Conservation (phyloP, 35 echinoderm and acorn worm species). For the Patiria miniata region DNA sequence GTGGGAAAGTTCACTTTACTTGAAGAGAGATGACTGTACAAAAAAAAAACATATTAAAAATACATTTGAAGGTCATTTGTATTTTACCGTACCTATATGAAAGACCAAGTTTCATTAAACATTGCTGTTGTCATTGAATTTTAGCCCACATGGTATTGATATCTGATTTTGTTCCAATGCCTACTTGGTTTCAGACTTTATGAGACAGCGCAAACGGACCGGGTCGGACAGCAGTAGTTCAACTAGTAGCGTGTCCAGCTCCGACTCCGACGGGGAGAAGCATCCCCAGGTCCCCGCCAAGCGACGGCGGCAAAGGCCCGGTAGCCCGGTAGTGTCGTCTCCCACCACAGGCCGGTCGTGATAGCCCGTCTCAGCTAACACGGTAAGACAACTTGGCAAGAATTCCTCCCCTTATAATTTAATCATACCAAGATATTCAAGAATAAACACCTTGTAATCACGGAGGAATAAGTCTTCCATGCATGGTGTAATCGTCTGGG, state of each 20-base stretch:
- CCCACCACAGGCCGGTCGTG: not conserved
- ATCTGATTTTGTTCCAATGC: not conserved
- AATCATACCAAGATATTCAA: no score
- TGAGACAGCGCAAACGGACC: not conserved
- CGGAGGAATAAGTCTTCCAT: no score
- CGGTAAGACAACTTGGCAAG: not conserved
- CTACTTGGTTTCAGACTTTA: not conserved
- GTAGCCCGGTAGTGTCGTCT: not conserved
- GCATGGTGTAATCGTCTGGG: no score
- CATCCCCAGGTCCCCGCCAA: not conserved
- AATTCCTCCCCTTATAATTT: not conserved
- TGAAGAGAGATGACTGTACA: no score
- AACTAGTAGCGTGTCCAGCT: not conserved
- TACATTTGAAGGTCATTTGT: no score
- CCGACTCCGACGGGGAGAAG: not conserved
- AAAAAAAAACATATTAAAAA: no score
- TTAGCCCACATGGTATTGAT: not conserved
- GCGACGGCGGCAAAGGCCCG: not conserved
- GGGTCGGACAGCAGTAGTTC: not conserved
- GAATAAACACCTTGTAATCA: not conserved
- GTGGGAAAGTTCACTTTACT: no score
- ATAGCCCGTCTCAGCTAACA: not conserved
- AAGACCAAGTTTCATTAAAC: not conserved
- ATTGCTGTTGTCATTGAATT: not conserved
- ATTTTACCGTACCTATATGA: no score